A percentile compares a stretch with the other conserved stretches of the same genome.
phyloP scores from a whole-genome alignment of 2,113 vertebrate species.

The Macrotis lagotis region DNA sequence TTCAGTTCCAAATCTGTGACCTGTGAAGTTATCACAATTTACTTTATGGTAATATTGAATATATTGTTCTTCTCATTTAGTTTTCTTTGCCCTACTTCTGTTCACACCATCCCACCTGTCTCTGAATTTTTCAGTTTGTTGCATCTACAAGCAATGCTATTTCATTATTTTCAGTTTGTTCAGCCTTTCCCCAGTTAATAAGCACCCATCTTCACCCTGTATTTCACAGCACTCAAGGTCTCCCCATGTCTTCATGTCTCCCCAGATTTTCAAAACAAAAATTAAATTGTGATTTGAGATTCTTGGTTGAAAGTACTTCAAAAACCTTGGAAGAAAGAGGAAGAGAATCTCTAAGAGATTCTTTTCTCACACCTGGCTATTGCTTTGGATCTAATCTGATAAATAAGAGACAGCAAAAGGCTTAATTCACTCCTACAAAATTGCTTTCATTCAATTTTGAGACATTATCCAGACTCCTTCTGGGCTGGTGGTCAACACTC shows the following conservation, averaged over 20 bases:
- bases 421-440: background rate
- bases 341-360: background rate
- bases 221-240: too few species aligned
- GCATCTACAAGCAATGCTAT: too few species aligned
- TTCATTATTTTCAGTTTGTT: too few species aligned
- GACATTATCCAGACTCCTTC: background rate
- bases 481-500: background rate
- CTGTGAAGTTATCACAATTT: too few species aligned
- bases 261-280: background rate
- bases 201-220: too few species aligned
- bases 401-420: background rate
- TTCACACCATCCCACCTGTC: too few species aligned
- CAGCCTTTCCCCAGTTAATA: too few species aligned
- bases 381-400: background rate
- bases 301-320: background rate
- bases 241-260: background rate
- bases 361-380: background rate
- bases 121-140: too few species aligned
- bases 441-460: background rate
- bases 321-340: background rate
- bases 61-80: too few species aligned
- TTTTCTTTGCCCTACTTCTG: too few species aligned
- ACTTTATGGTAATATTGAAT: too few species aligned
- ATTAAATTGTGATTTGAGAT: background rate
- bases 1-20: too few species aligned